Evolutionary conservation across 2,797 vertebrate species (phyloP).

Genomic region (Parauchenoglanis ngamensis): DNA sequence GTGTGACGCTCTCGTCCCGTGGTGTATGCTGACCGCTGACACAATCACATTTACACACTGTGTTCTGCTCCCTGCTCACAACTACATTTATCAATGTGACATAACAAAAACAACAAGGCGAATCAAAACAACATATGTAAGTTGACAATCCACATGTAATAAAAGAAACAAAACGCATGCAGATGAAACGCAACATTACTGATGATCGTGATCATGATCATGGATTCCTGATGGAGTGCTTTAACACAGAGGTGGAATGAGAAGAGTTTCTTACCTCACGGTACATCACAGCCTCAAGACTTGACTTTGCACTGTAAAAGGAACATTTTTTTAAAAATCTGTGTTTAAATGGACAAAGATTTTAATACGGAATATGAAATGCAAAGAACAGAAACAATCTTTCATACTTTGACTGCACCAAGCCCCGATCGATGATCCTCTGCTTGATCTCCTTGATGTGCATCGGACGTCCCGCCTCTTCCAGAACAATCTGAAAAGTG

Average conservation of each 20-base stretch:
- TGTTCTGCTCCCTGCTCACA: neutral
- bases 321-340: conserved; percentile 13
- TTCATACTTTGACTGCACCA: conserved; percentile 80
- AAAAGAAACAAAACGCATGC: neutral
- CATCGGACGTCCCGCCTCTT: conserved; percentile 81
- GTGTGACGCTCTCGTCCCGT: neutral
- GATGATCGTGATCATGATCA: conserved; percentile 7
- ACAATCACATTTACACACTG: neutral
- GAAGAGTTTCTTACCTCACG: conserved; percentile 75
- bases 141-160: neutral
- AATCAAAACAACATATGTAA: neutral
- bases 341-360: neutral
- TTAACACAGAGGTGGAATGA: neutral
- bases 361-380: neutral
- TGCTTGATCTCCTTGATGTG: conserved; percentile 87
- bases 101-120: neutral
- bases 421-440: conserved; percentile 79
- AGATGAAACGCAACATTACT: neutral
- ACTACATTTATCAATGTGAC: neutral
- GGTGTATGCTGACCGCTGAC: neutral
- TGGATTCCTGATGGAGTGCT: conserved; percentile 6
- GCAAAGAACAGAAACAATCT: neutral
- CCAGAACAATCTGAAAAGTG: conserved; percentile 75
- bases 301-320: conserved; percentile 77
- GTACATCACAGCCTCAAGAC: conserved; percentile 83